Evolutionary conservation across 2,888 invertebrate species (phyloP).

Genomic region (Fragum whitleyi): DNA sequence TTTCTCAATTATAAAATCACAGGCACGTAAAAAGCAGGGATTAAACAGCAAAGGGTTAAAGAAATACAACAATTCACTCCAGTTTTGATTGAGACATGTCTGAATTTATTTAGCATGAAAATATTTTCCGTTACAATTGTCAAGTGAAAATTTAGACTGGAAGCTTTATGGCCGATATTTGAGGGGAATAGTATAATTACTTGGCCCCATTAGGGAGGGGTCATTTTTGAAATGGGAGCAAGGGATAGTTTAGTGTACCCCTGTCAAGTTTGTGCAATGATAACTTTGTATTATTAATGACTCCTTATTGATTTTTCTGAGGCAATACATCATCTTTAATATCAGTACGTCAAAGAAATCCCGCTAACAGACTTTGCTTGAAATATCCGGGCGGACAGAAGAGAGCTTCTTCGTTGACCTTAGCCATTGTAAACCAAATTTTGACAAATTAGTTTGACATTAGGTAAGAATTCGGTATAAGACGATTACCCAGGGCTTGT

Average conservation of each 20-base stretch:
- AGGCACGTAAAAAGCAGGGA: too few species aligned
- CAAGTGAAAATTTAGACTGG: slow-evolving; percentile 51
- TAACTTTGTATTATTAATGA: slow-evolving; percentile 67
- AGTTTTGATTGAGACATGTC: slow-evolving; percentile 43
- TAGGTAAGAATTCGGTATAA: slow-evolving; percentile 56
- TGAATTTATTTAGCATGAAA: slow-evolving; percentile 48
- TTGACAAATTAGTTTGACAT: slow-evolving; percentile 70
- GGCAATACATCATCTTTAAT: slow-evolving; percentile 70
- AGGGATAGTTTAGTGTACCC: slow-evolving; percentile 52
- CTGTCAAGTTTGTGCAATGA: slow-evolving; percentile 63
- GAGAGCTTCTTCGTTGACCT: slow-evolving; percentile 53
- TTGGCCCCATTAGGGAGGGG: slow-evolving; percentile 66
- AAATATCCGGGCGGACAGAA: slow-evolving; percentile 63
- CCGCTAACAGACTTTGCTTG: slow-evolving; percentile 56
- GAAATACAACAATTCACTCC: too few species aligned
- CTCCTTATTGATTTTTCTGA: slow-evolving; percentile 61
- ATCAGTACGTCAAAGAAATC: slow-evolving; percentile 68
- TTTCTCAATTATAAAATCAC: too few species aligned
- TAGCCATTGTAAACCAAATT: slow-evolving; percentile 61
- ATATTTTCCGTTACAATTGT: slow-evolving; percentile 53
- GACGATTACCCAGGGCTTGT: slow-evolving; percentile 58
- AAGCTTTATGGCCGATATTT: slow-evolving; percentile 55
- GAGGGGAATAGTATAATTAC: slow-evolving; percentile 63
- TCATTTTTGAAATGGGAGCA: slow-evolving; percentile 61
- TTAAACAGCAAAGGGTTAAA: too few species aligned